Evolutionary conservation across 37 sponge, comb jelly and placozoan species (phyloP).

Genomic region (Diacarnus erythraeanus): DNA sequence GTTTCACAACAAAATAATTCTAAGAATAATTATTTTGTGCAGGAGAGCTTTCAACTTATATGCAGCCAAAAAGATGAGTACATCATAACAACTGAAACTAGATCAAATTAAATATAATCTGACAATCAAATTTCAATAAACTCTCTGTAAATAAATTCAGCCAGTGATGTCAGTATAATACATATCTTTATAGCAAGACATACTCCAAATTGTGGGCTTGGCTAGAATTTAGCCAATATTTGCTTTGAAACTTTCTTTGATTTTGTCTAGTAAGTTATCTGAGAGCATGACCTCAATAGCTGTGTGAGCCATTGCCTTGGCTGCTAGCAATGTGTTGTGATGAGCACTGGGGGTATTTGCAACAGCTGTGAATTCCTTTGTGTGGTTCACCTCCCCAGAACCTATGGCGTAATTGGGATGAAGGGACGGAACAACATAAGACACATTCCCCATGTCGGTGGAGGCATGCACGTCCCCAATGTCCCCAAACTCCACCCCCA

Average conservation of each 20-base stretch:
- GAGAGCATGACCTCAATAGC: conserved; percentile 58
- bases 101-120: too few species aligned
- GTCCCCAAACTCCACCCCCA: conserved; percentile 8
- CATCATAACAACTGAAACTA: too few species aligned
- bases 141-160: too few species aligned
- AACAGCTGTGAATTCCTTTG: conserved; percentile 61
- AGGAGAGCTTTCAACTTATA: too few species aligned
- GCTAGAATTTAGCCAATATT: not conserved
- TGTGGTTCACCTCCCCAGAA: conserved; percentile 55
- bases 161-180: too few species aligned
- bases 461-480: conserved; percentile 38
- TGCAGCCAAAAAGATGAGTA: too few species aligned
- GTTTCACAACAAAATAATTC: too few species aligned
- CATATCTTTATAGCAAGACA: too few species aligned
- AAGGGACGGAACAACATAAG: conserved; percentile 79
- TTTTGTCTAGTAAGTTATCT: conserved; percentile 17
- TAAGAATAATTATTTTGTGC: too few species aligned
- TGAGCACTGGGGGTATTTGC: conserved; percentile 73
- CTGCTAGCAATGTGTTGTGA: conserved; percentile 53
- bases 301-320: conserved; percentile 85
- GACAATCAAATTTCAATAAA: too few species aligned
- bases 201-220: too few species aligned
- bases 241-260: conserved; percentile 1
- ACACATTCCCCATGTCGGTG: conserved; percentile 96
- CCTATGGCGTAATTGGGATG: conserved; percentile 81